These are phyloP conservation scores for Archips crataeganus DNA, from an alignment of 2,888 invertebrate genomes.

Conservation along the genomic window DNA sequence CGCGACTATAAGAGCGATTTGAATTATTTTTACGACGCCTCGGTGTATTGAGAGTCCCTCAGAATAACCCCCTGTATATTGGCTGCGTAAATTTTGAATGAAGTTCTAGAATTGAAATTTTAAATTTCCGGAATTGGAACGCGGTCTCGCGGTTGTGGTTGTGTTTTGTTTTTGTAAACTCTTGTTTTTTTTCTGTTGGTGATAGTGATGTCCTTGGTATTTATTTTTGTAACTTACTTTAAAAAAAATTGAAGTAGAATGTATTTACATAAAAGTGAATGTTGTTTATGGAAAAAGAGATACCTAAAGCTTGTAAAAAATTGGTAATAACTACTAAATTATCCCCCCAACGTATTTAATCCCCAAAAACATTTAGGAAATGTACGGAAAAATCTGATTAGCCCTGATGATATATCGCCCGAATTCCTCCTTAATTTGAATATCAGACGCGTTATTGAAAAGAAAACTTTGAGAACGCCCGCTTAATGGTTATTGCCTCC, in stretches of 20 bases:
- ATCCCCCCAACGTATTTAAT: conserved; percentile 68
- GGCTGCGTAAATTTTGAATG: conserved; percentile 76
- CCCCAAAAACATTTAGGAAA: conserved; percentile 69
- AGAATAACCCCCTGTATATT: conserved; percentile 69
- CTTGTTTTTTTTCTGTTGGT: background rate
- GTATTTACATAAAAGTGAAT: no score
- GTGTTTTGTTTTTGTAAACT: conserved; percentile 26
- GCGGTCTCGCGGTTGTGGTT: conserved; percentile 27
- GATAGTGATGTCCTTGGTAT: background rate
- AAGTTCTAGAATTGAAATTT: conserved; percentile 57
- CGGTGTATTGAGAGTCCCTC: conserved; percentile 81
- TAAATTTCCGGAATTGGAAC: conserved; percentile 55
- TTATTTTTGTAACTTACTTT: no score
- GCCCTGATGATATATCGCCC: conserved; percentile 82
- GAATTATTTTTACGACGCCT: conserved; percentile 87
- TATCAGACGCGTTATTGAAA: conserved; percentile 86
- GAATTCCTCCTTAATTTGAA: conserved; percentile 83
- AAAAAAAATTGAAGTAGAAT: no score
- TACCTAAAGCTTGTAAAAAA: background rate
- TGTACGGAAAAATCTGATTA: conserved; percentile 77
- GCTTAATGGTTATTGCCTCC: conserved; percentile 42
- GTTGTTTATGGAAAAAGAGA: conserved; percentile 2
- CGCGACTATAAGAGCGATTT: conserved; percentile 85
- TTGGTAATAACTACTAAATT: conserved; percentile 63
- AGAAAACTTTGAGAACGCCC: conserved; percentile 77